These are phyloP conservation scores for Bubo bubo DNA, from an alignment of 2,113 vertebrate genomes.

Conservation along the genomic window DNA sequence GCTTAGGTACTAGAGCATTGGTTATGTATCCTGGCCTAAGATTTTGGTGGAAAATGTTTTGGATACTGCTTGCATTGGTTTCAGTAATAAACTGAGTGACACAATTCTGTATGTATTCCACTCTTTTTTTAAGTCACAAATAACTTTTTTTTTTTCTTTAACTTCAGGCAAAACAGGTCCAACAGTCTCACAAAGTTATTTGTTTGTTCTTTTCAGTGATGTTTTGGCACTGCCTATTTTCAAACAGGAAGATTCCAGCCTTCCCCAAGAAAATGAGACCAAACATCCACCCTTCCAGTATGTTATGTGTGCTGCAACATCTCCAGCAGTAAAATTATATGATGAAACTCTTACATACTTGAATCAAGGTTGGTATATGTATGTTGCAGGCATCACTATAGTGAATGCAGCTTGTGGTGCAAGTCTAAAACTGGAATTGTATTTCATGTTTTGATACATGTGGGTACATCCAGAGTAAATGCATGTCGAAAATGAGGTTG, in stretches of 20 bases:
- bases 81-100: background rate
- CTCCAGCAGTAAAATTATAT: conserved; percentile 82
- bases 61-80: background rate
- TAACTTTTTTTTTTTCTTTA: background rate
- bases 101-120: background rate
- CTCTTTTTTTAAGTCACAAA: background rate
- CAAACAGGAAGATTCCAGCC: conserved; percentile 85
- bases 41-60: background rate
- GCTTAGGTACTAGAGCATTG: background rate
- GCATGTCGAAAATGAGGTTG: background rate
- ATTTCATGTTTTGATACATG: background rate
- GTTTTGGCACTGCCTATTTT: conserved; percentile 86
- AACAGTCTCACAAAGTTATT: background rate
- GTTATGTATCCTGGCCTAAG: background rate
- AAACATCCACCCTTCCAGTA: conserved; percentile 86
- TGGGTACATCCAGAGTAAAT: background rate
- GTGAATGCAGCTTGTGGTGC: background rate
- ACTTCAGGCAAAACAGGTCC: background rate
- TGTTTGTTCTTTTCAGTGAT: conserved; percentile 73
- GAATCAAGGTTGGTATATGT: conserved; percentile 78
- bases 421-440: background rate
- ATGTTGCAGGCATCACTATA: background rate
- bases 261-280: conserved; percentile 79
- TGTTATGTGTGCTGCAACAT: conserved; percentile 83
- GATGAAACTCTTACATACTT: conserved; percentile 86